A percentile compares a stretch with the other conserved stretches of the same genome.
Evolutionary conservation across 92 coral and sea anemone species (phyloP).

Genomic region (Bergia sp.): DNA sequence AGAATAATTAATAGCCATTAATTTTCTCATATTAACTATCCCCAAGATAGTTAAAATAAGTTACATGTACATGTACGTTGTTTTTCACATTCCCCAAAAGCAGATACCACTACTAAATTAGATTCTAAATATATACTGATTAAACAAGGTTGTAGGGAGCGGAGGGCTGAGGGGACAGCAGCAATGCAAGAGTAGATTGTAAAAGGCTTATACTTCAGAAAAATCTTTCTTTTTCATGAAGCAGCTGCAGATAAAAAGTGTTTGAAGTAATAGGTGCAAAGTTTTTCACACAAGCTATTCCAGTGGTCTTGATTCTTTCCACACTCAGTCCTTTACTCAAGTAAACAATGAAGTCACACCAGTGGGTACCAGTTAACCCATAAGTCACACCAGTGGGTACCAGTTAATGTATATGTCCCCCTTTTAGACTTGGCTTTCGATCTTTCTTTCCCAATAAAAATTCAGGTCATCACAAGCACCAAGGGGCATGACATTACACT

Average conservation of each 20-base stretch:
- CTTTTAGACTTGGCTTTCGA: conserved; percentile 56
- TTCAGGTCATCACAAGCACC: conserved; percentile 64
- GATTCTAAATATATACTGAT: too few species aligned
- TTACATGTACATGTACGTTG: too few species aligned
- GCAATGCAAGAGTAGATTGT: too few species aligned
- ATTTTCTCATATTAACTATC: too few species aligned
- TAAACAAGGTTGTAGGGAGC: too few species aligned
- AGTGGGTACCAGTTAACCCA: conserved; percentile 60
- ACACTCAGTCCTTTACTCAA: conserved; percentile 51
- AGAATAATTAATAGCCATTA: too few species aligned
- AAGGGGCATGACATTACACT: conserved; percentile 56
- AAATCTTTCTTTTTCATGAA: too few species aligned
- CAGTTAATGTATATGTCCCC: conserved; percentile 45
- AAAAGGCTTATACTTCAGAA: too few species aligned
- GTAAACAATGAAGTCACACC: conserved; percentile 66
- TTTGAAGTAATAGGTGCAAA: conserved; percentile 49
- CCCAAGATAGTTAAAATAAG: too few species aligned
- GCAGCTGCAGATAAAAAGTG: conserved; percentile 62
- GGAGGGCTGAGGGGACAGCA: too few species aligned
- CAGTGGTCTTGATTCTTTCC: conserved; percentile 59
- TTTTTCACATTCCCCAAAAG: too few species aligned
- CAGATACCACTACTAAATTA: too few species aligned
- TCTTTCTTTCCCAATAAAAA: conserved; percentile 53
- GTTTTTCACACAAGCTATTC: conserved; percentile 54
- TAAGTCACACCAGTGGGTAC: conserved; percentile 61